Evolutionary conservation across 2,113 vertebrate species (phyloP), one percentile per base, ranked within the genome.

Genomic region (Equus quagga): DNA sequence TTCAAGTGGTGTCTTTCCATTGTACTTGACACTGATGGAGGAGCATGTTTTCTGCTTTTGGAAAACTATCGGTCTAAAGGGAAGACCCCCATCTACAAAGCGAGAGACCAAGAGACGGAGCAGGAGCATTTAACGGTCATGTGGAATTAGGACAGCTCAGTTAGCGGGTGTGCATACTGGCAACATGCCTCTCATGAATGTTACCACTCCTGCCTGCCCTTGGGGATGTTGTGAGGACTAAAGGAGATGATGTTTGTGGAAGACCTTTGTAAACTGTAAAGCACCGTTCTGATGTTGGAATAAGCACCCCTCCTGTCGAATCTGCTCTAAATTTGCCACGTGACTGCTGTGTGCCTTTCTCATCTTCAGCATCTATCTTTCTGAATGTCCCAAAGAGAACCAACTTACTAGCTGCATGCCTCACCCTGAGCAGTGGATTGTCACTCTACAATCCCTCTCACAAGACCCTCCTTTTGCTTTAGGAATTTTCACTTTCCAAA

Each of bases 401-500:
- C 2, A 10, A 2, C 26, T 36, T 19, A 23, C 21, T 3, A 13
- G 44, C 31, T 31, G 10, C 36, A 23, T 14, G 4, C 15, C 70
- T 65, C n/a, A 12, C 44, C 56, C 36, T 46, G 12, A 62, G 54
- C 28, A n/a, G 41, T n/a, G 33, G 12, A 46, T 0, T 46, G n/a
- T 85, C 76, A 46, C 60, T 41, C 14, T 17, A 0, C 9, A 31
- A 17, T 7, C 44, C 49, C 9, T 13, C 46, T 70, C 44, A 54
- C 44, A 86, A 91, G 49, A 41, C 11, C 4, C 28, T 51, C 51
- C 11, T 33, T 64, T 33, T 60, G 41, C 56, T 12, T 82, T 69
- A 82, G 54, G 64, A 85, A 73, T 73, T 72, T 65, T 92, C 62
- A 44, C 58, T 82, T 94, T 91, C 72, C 91, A 85, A 81, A 94